A percentile compares a stretch with the other conserved stretches of the same genome.
Evolutionary conservation across 2,113 vertebrate genomes (phyloP).

Genomic region (Siphamia tubifer): DNA sequence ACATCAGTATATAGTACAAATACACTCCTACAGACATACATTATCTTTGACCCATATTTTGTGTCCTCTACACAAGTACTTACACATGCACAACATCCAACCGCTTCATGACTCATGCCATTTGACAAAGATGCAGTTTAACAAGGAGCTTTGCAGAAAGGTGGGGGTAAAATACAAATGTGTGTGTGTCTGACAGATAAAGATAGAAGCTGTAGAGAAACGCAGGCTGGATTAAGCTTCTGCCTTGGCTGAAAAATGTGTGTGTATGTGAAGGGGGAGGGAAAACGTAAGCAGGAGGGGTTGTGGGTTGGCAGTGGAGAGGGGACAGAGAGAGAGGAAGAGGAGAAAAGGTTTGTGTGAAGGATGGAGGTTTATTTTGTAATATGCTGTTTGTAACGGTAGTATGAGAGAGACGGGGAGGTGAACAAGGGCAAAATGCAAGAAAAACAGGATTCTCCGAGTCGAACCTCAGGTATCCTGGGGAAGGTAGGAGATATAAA

Average conservation of each 20-base stretch:
- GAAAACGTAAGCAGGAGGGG: slow-evolving; percentile 13
- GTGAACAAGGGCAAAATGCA: slow-evolving; percentile 69
- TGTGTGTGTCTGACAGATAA: slow-evolving; percentile 48
- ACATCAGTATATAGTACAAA: not conserved
- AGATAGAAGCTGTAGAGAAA: slow-evolving; percentile 60
- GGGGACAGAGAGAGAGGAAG: not conserved
- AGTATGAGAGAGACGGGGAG: slow-evolving; percentile 27
- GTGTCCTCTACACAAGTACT: not conserved
- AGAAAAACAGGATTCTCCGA: slow-evolving; percentile 66
- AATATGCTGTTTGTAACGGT: slow-evolving; percentile 50
- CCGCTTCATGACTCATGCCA: slow-evolving; percentile 64
- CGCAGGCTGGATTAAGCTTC: slow-evolving; percentile 64
- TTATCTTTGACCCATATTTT: slow-evolving; percentile 16
- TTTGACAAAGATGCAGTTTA: slow-evolving; percentile 65
- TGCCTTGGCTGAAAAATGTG: slow-evolving; percentile 43
- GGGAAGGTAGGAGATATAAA: slow-evolving; percentile 70
- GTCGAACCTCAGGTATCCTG: slow-evolving; percentile 28
- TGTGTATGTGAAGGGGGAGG: slow-evolving; percentile 32
- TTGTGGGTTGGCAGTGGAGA: slow-evolving; percentile 15
- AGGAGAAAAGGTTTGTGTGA: not conserved
- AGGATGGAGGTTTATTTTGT: slow-evolving; percentile 50
- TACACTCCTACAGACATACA: not conserved
- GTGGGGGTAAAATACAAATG: slow-evolving; percentile 6
- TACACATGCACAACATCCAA: not conserved
- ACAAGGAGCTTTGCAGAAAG: slow-evolving; percentile 26